Base-by-base conservation (phyloP, 1,140 invertebrate genomes). In the Whitmania pigra region DNA sequence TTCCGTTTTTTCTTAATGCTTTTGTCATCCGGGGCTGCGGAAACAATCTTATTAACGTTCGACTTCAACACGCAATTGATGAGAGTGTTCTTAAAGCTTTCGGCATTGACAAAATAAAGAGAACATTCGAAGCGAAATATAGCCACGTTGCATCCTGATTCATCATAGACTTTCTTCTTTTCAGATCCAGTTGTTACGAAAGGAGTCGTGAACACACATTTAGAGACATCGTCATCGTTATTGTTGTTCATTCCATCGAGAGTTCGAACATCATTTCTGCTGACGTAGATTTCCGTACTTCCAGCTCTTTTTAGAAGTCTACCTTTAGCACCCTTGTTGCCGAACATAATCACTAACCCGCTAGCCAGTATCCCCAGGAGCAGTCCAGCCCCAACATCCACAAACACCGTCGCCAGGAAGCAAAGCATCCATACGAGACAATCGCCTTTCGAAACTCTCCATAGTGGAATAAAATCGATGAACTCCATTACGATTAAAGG, bases 371-470 rank as follows among this genome's bases (percentile, higher is more conserved):
- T 77, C 0, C 81, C 81, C 15, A 81, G 76, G 4, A 76, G 75
- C 13, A 82, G 77, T 27, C 81, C 81, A 54, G 76, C 73, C 55
- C 78, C 78, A 60, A 82, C 80, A 69, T 80, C 78, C 9, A 81
- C 67, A 67, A 81, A 78, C 17, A 80, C 78, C 22, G 78, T 78
- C 57, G 75, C 74, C 25, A 80, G 49, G 67, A 80, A 78, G n/a
- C 79, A 80, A 60, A 77, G 75, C 15, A 81, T 75, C 80, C 80
- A 82, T 22, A 81, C 79, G 53, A 78, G 75, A 55, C 81, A 81
- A 72, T 82, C 81, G 53, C 77, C 78, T 69, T 78, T 80, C 73
- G 78, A 79, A 67, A 81, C 77, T 67, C 74, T 76, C 79, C 78
- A 81, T 67, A 77, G 79, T 72, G 76, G 77, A 7, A 75, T 73